Evolutionary conservation across 37 sponge, comb jelly and placozoan species (phyloP).

Genomic region (Chondrosia reniformis): DNA sequence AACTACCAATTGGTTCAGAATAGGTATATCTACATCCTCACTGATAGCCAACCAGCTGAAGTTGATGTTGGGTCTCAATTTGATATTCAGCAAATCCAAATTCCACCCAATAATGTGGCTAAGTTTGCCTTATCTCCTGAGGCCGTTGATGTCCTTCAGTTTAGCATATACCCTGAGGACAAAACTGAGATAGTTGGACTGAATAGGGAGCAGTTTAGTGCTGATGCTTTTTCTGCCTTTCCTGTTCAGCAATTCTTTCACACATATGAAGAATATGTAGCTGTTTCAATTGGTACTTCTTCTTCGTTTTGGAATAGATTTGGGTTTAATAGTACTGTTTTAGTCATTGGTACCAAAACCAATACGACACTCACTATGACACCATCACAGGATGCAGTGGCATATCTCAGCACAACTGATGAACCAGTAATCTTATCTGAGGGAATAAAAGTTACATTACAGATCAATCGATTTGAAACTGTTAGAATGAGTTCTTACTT

Average conservation of each 20-base stretch:
- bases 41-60: not conserved
- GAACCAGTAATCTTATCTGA: not conserved
- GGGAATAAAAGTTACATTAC: not conserved
- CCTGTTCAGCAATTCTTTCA: not conserved
- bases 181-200: not conserved
- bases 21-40: not conserved
- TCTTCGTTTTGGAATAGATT: too few relatives aligned
- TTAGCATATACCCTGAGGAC: not conserved
- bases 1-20: not conserved
- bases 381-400: not conserved
- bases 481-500: not conserved
- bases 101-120: not conserved
- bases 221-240: not conserved
- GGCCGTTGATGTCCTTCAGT: not conserved
- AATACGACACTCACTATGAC: not conserved
- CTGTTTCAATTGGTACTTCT: not conserved
- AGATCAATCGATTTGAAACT: not conserved
- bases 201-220: not conserved
- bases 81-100: not conserved
- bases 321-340: not conserved
- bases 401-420: not conserved
- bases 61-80: not conserved
- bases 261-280: not conserved
- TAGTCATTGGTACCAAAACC: conserved; percentile 14
- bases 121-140: not conserved